phyloP scores from a whole-genome alignment of 2,888 invertebrate genomes.

The Ypsolopha scabrella region DNA sequence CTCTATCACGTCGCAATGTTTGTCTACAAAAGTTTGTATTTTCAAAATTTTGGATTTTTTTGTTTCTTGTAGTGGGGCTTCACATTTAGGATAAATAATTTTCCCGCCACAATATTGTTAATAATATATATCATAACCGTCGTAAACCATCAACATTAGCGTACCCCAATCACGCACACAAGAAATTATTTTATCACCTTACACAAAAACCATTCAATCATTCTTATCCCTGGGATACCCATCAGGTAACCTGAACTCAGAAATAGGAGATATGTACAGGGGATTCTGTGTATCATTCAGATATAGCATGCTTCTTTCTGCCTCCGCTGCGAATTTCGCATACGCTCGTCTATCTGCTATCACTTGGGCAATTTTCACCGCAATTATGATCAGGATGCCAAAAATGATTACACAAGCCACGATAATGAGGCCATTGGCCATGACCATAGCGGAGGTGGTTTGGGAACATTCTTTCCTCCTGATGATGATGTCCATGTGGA shows the following conservation, averaged over 20 bases:
- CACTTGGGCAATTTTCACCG: slow-evolving; percentile 47
- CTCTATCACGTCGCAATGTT: too few species aligned
- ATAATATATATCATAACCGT: too few species aligned
- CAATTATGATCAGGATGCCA: slow-evolving; percentile 52
- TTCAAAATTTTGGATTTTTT: too few species aligned
- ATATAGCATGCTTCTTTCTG: slow-evolving; percentile 42
- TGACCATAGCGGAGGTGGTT: slow-evolving; percentile 41
- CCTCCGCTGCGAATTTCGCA: slow-evolving; percentile 58
- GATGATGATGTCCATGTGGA: slow-evolving; percentile 44
- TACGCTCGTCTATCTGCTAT: slow-evolving; percentile 66
- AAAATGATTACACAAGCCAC: slow-evolving; percentile 53
- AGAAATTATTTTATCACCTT: neutral
- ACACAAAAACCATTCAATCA: slow-evolving; percentile 21
- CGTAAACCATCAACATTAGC: neutral
- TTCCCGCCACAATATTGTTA: too few species aligned
- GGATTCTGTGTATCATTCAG: slow-evolving; percentile 66
- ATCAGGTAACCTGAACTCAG: slow-evolving; percentile 66
- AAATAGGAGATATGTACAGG: slow-evolving; percentile 72
- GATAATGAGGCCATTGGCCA: slow-evolving; percentile 42
- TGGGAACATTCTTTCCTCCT: slow-evolving; percentile 42
- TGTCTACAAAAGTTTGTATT: too few species aligned
- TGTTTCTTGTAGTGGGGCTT: too few species aligned
- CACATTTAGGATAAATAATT: too few species aligned
- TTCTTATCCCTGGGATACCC: slow-evolving; percentile 50
- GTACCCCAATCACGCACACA: neutral